Conservation (phyloP, 2,888 invertebrate genomes). For the Anarsia innoxiella region DNA sequence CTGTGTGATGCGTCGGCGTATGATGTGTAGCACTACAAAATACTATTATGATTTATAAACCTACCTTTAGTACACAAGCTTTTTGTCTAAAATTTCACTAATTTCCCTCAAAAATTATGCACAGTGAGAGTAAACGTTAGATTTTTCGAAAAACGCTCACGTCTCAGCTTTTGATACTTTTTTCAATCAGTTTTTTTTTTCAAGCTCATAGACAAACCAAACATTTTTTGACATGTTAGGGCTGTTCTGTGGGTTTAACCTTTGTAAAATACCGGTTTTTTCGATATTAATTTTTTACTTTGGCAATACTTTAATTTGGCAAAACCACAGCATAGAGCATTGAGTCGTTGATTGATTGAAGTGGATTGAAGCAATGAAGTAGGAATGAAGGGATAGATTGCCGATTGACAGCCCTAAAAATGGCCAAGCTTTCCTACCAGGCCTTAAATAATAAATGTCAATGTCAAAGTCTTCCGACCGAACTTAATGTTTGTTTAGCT, state of each 20-base stretch:
- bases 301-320: neutral
- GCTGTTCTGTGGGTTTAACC: neutral
- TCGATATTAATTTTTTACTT: neutral
- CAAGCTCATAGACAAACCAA: slow-evolving; percentile 2
- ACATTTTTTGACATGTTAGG: slow-evolving; percentile 1
- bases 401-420: no score
- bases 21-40: slow-evolving; percentile 16
- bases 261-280: slow-evolving; percentile 2
- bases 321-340: neutral
- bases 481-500: no score
- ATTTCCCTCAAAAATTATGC: neutral
- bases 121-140: slow-evolving; percentile 10
- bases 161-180: slow-evolving; percentile 33
- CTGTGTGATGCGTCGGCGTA: slow-evolving; percentile 18
- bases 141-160: slow-evolving; percentile 21
- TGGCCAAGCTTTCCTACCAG: no score
- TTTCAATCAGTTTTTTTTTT: slow-evolving; percentile 1
- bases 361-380: no score
- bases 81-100: neutral
- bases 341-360: no score
- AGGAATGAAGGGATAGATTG: no score
- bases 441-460: no score
- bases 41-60: neutral
- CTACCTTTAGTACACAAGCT: slow-evolving; percentile 4
- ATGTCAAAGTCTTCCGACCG: no score